Conservation (phyloP, 2,888 invertebrate species). For the Rhagophthalmus giganteus region DNA sequence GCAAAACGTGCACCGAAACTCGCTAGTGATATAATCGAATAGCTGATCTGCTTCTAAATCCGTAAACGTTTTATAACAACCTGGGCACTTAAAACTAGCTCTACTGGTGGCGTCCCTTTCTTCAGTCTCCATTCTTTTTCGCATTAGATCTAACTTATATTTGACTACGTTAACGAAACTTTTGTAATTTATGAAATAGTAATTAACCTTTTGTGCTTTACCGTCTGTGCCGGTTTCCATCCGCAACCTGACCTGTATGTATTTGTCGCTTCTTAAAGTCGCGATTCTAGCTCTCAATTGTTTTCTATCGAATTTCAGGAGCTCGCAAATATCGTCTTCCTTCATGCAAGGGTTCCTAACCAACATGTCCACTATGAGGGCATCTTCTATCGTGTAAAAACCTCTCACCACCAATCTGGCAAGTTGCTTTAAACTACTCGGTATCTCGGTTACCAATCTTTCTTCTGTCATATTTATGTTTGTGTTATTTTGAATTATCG, state of each 20-base stretch:
- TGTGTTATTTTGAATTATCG: not conserved
- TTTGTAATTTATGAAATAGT: conserved; percentile 97
- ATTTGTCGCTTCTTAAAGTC: conserved; percentile 87
- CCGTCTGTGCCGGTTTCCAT: conserved; percentile 96
- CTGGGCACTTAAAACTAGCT: conserved; percentile 92
- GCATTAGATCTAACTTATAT: conserved; percentile 95
- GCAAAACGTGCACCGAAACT: conserved; percentile 90
- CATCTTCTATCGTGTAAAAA: conserved; percentile 93
- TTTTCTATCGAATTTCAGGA: conserved; percentile 91
- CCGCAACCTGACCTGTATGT: conserved; percentile 86
- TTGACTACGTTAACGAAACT: conserved; percentile 97
- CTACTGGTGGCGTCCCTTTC: conserved; percentile 93
- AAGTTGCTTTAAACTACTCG: conserved; percentile 88
- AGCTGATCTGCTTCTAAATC: conserved; percentile 93
- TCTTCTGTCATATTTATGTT: conserved; percentile 66
- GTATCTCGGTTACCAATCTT: conserved; percentile 85
- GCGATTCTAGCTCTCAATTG: conserved; percentile 87
- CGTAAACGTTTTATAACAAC: conserved; percentile 91
- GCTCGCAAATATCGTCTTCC: conserved; percentile 87
- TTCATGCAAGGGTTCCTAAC: conserved; percentile 95
- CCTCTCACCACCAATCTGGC: conserved; percentile 90
- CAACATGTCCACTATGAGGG: conserved; percentile 92
- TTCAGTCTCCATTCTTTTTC: conserved; percentile 93
- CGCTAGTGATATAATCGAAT: conserved; percentile 80
- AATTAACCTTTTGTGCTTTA: conserved; percentile 94